phyloP scores from a whole-genome alignment of 2,888 invertebrate genomes.

The Protonemura montana region DNA sequence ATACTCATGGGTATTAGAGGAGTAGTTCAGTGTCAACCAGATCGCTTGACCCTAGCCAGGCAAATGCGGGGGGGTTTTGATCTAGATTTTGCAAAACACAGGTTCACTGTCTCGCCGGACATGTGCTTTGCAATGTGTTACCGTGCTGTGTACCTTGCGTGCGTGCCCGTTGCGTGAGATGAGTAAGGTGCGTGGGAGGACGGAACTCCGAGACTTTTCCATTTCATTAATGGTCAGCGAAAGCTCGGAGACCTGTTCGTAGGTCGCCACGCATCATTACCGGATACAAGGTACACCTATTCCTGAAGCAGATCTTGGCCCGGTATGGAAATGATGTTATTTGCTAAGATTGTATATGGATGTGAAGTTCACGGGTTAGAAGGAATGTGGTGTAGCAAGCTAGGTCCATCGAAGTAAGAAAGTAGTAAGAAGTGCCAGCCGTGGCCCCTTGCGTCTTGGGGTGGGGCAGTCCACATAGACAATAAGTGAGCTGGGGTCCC shows the following conservation, averaged over 20 bases:
- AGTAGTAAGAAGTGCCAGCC: slow-evolving; percentile 9
- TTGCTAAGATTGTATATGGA: slow-evolving; percentile 40
- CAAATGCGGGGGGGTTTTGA: too few species aligned
- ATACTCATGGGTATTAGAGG: neutral
- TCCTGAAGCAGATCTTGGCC: neutral
- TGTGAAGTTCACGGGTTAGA: slow-evolving; percentile 34
- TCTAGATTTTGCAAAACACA: too few species aligned
- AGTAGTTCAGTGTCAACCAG: too few species aligned
- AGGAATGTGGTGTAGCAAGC: slow-evolving; percentile 36
- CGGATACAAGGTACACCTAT: neutral
- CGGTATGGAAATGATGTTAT: slow-evolving; percentile 37
- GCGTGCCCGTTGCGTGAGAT: too few species aligned
- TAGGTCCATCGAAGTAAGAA: slow-evolving; percentile 25
- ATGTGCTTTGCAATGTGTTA: neutral
- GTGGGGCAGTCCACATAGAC: slow-evolving; percentile 29
- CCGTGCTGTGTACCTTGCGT: neutral
- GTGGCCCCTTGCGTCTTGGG: neutral
- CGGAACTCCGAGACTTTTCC: too few species aligned
- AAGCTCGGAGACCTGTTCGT: neutral
- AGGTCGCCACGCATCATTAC: neutral
- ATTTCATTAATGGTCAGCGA: neutral
- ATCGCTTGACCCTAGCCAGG: too few species aligned
- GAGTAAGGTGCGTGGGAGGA: too few species aligned
- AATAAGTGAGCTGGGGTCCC: slow-evolving; percentile 33
- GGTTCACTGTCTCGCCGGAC: neutral